Conservation (phyloP, 2,888 invertebrate species). For the Oegoconia quadripuncta region DNA sequence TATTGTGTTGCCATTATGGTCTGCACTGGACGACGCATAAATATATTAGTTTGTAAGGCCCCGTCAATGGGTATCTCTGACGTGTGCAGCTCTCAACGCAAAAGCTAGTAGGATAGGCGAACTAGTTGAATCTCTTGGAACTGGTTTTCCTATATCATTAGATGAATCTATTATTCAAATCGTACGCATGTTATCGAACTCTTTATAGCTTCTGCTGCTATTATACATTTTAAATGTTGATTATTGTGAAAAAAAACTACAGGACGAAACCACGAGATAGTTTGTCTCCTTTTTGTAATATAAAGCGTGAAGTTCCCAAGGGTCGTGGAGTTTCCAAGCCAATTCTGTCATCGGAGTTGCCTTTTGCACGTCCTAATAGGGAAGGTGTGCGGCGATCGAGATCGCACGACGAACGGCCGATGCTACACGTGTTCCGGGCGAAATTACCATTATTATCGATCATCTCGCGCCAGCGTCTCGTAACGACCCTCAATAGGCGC, state of each 20-base stretch:
- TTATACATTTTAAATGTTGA: too few relatives aligned
- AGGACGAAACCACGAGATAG: not conserved
- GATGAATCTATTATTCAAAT: not conserved
- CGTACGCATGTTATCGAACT: not conserved
- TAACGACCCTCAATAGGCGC: slow-evolving; percentile 73
- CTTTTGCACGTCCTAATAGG: slow-evolving; percentile 68
- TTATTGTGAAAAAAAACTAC: not conserved
- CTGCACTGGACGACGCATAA: slow-evolving; percentile 64
- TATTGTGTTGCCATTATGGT: slow-evolving; percentile 78
- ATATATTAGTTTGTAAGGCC: slow-evolving; percentile 52
- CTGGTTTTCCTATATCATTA: not conserved
- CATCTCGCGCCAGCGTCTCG: slow-evolving; percentile 67
- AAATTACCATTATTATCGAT: slow-evolving; percentile 80
- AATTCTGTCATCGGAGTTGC: slow-evolving; percentile 55
- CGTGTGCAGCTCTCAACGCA: slow-evolving; percentile 10
- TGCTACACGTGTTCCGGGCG: slow-evolving; percentile 69
- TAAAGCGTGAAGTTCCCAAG: slow-evolving; percentile 20
- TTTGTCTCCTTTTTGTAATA: slow-evolving; percentile 38
- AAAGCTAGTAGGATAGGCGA: not conserved
- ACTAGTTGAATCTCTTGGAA: not conserved
- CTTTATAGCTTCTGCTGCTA: too few relatives aligned
- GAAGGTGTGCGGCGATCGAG: slow-evolving; percentile 52
- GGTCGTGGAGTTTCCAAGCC: slow-evolving; percentile 32
- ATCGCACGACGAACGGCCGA: slow-evolving; percentile 60
- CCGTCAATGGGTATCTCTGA: slow-evolving; percentile 40